Percentiles rank a stretch among this genome's conserved stretches.
phyloP scores from a whole-genome alignment of 2,113 vertebrate genomes.

The Prinia subflava region DNA sequence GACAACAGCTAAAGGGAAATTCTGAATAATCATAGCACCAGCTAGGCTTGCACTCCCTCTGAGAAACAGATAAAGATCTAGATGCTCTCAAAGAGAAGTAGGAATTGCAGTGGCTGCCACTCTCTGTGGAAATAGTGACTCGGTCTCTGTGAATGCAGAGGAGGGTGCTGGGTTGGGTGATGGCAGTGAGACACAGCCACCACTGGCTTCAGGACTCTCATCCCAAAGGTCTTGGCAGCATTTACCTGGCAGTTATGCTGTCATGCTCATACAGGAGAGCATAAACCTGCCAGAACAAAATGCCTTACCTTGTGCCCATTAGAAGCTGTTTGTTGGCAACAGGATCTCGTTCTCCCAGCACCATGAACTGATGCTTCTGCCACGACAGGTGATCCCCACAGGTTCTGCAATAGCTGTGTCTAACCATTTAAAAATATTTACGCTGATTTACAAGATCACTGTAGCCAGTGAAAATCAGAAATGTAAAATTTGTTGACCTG shows the following conservation, averaged over 20 bases:
- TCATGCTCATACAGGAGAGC: neutral
- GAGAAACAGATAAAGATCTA: neutral
- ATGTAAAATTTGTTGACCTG: neutral
- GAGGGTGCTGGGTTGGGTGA: fast-evolving
- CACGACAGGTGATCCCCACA: fast-evolving
- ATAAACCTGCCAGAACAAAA: neutral
- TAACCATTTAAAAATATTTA: neutral
- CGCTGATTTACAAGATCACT: neutral
- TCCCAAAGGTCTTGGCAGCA: neutral
- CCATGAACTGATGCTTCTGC: neutral
- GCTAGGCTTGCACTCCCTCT: neutral
- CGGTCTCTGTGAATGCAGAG: neutral
- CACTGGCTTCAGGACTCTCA: neutral
- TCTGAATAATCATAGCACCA: neutral
- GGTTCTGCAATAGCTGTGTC: neutral
- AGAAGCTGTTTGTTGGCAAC: neutral
- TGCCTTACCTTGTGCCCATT: neutral
- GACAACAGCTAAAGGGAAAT: neutral
- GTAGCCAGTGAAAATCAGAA: neutral
- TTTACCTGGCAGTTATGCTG: neutral
- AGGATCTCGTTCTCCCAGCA: neutral
- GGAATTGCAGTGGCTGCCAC: neutral
- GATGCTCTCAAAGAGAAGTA: neutral
- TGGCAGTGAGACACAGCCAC: neutral
- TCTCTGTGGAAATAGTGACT: neutral